Conservation (phyloP, 2,888 invertebrate genomes). For the Entomobrya proxima region DNA sequence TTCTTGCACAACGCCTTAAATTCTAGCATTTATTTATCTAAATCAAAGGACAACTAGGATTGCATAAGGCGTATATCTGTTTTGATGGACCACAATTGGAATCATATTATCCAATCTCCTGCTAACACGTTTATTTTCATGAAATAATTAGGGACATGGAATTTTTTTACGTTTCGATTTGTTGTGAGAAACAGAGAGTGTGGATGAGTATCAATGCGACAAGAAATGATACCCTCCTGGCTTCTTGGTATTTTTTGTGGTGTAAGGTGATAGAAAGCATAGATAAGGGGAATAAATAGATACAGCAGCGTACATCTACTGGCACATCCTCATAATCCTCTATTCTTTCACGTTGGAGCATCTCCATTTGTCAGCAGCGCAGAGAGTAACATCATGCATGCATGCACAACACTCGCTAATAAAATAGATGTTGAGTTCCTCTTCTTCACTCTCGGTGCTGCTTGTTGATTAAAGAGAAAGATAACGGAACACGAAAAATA, state of each 20-base stretch:
- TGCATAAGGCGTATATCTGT: neutral
- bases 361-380: slow-evolving; percentile 28
- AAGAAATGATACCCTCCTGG: neutral
- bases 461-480: slow-evolving; percentile 46
- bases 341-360: neutral
- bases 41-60: neutral
- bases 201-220: neutral
- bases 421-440: neutral
- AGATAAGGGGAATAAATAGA: neutral
- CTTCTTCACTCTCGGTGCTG: neutral
- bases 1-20: slow-evolving; percentile 10
- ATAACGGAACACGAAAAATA: slow-evolving; percentile 60
- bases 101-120: neutral
- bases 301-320: too few relatives aligned
- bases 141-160: neutral
- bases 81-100: neutral
- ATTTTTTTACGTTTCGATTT: neutral
- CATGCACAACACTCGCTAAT: neutral
- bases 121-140: neutral
- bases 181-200: neutral
- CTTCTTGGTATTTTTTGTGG: neutral
- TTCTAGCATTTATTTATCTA: neutral
- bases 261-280: slow-evolving; percentile 12
- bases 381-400: neutral
- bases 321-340: neutral